Evolutionary conservation across 2,888 invertebrate genomes (phyloP).

Genomic region (Ormyrus pomaceus): DNA sequence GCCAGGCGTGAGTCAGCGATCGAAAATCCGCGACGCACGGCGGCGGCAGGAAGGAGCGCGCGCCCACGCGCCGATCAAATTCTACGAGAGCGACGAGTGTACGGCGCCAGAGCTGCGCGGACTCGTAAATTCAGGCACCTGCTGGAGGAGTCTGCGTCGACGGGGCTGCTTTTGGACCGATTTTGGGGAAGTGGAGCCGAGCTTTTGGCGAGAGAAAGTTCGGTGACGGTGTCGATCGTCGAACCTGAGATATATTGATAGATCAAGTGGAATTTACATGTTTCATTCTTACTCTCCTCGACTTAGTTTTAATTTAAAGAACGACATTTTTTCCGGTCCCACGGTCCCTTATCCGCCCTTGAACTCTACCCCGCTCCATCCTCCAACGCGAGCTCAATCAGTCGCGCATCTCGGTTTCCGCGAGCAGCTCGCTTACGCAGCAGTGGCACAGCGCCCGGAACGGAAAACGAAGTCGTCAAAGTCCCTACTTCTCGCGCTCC

Average conservation of each 20-base stretch:
- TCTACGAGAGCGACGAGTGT: slow-evolving; percentile 16
- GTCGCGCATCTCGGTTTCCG: too few species aligned
- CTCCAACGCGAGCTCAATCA: too few species aligned
- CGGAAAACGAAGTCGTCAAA: slow-evolving; percentile 23
- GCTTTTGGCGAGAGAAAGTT: background rate
- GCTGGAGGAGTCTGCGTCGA: background rate
- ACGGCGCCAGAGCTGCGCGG: slow-evolving; percentile 47
- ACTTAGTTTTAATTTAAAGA: too few species aligned
- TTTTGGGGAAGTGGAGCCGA: background rate
- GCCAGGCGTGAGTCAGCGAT: background rate
- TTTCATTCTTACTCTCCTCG: too few species aligned
- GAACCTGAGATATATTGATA: too few species aligned
- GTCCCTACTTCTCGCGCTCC: slow-evolving; percentile 19
- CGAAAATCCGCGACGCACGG: background rate
- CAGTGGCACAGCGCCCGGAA: too few species aligned
- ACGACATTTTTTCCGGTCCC: background rate
- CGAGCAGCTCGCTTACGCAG: too few species aligned
- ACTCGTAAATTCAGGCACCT: slow-evolving; percentile 48
- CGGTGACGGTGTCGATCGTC: too few species aligned
- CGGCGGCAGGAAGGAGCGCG: slow-evolving; percentile 48
- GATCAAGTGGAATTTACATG: too few species aligned
- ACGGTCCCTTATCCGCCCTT: background rate
- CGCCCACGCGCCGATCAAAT: slow-evolving; percentile 47
- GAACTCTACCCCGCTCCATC: background rate
- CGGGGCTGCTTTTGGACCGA: background rate